Evolutionary conservation across 2,888 invertebrate genomes (phyloP), one percentile per base, ranked within the genome.

Genomic region (Drosophila neonasuta): DNA sequence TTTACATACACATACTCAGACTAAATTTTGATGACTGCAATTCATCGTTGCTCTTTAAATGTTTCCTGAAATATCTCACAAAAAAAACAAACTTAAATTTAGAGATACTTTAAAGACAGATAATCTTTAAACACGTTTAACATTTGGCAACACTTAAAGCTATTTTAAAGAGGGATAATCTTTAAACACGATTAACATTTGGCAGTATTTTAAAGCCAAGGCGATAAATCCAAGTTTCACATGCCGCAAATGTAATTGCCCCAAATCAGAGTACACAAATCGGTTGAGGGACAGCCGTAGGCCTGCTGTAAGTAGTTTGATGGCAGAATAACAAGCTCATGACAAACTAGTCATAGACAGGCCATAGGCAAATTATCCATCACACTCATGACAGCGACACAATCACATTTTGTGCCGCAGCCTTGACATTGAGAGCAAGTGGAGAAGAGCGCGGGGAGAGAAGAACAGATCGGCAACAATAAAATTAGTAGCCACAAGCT

Each of bases 351-450:
- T 41, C 46, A 56, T 20, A 10, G 48, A 32, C 51, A 11, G 48
- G 41, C 51, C 41, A 63, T 48, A 58, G 74, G 77, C 74, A 64
- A 73, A 77, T 77, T 62, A 58, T 69, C 56, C 61, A 65, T 69
- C 60, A 69, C 56, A 66, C 62, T 73, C 32, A 44, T 63, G 58
- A 61, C 58, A 58, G 57, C 62, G 66, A 24, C 68, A 58, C 56
- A 76, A 65, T 65, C 68, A 68, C 60, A 75, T n/a, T 61, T 50
- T 17, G 5, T 36, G 20, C 0, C 34, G 44, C 70, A 74, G 67
- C 76, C 73, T 71, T 74, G 82, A 69, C 77, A 81, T 71, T 79
- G 85, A 79, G 67, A 48, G 39, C 24, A 36, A 32, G 11, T 32
- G 11, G 39, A 7, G 9, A 8, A 10, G n/a, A 15, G 36, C 36